Base-by-base conservation (phyloP, 1,140 invertebrate genomes). In the Arctopsyche grandis region DNA sequence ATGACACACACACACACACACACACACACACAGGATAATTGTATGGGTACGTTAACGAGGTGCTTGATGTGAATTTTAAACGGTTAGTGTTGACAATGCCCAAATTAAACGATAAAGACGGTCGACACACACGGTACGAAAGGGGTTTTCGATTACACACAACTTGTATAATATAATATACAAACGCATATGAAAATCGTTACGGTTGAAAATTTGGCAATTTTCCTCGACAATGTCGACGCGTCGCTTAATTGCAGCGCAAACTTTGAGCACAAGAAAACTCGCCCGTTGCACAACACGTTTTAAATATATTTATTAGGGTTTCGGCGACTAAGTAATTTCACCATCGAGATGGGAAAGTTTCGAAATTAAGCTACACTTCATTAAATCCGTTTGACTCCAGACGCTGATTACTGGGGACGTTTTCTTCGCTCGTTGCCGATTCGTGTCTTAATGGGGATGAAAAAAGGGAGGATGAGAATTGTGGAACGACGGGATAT, bases 221-320 rank as follows among this genome's bases (percentile, higher is more conserved):
- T 60, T 60, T 60, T 60, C 56, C 14, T 21, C 12, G 21, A 66
- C 63, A 66, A 66, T 66, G 14, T 66, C 24, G 63, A 9, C 63
- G 21, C 10, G 29, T 7, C 29, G 0, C 21, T 4, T 66, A 66
- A 29, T 66, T 12, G 29, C 29, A 38, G 29, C 7, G 7, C 29
- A 38, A 38, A 38, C 29, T 66, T 66, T 66, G 21, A 12, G 21
- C 9, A 5, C 4, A 14, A 66, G 21, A 66, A 66, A 66, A 66
- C 63, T 66, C 63, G 24, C 26, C 26, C 63, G 24, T 0, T 10
- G 63, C 9, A 66, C 29, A 22, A 26, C 19, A 66, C 63, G 21
- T 66, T 29, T 66, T 26, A 66, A 66, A 66, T 66, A 66, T 66
- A 66, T 26, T 66, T 66, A 66, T 66, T 66, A 66, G 63, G 63